Conservation (phyloP, 2,888 invertebrate species). For the Corythucha ciliata region DNA sequence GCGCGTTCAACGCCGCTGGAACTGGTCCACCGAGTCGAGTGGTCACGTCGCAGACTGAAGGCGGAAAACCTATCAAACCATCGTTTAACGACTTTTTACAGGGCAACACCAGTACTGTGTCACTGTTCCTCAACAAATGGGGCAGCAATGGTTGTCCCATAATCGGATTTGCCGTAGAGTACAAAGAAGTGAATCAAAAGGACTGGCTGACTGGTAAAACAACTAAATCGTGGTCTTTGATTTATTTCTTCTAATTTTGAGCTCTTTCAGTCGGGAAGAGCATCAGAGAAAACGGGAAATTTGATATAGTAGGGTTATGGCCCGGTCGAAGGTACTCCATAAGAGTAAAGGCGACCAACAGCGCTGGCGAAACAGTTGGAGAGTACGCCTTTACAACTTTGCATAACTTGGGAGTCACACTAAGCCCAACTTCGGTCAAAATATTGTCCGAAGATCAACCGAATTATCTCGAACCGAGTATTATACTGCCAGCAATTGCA, state of each 20-base stretch:
- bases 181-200: conserved; percentile 37
- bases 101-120: conserved; percentile 39
- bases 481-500: conserved; percentile 38
- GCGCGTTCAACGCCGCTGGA: conserved; percentile 39
- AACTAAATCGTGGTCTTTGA: background rate
- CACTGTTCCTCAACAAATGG: conserved; percentile 40
- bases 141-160: conserved; percentile 39
- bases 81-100: conserved; percentile 38
- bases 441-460: conserved; percentile 33
- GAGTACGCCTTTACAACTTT: conserved; percentile 36
- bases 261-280: conserved; percentile 35
- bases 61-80: conserved; percentile 39
- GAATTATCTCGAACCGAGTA: conserved; percentile 37
- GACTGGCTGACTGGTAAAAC: conserved; percentile 39
- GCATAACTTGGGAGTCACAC: conserved; percentile 33
- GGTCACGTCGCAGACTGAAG: conserved; percentile 38
- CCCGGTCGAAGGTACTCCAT: conserved; percentile 40
- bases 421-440: conserved; percentile 35
- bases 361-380: conserved; percentile 38
- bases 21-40: conserved; percentile 38
- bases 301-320: conserved; percentile 38
- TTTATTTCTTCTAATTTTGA: too few species aligned
- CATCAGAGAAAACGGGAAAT: conserved; percentile 34
- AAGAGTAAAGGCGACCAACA: conserved; percentile 38
- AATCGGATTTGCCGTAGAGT: conserved; percentile 39